Evolutionary conservation across 2,888 invertebrate species (phyloP), one percentile per base, ranked within the genome.

Genomic region (Chesias legatella): DNA sequence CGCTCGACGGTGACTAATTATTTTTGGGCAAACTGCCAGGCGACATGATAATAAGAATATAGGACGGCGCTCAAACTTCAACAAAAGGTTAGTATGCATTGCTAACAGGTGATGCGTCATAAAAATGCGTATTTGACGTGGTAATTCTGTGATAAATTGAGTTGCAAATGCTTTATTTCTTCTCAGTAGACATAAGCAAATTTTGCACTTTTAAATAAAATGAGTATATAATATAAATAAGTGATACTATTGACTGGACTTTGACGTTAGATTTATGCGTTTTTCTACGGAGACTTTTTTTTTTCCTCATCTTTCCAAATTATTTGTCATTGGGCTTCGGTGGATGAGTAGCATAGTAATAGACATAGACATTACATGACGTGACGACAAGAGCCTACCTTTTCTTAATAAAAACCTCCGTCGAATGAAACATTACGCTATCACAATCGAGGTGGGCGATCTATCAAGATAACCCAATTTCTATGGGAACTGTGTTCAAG

Each of bases 391-490:
- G 9, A 21, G 17, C 23, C 24, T 17, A 25, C 33, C n/a, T n/a
- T 45, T 43, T 44, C 45, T 48, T 33, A 55, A 39, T 39, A 10
- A 51, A 42, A 50, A 46, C 55, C 55, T 54, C 54, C 58, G 55
- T 57, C 44, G 55, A 40, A 48, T 51, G 56, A 60, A 53, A 57
- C 50, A 60, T 58, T 58, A 34, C 29, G 10, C 31, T 73, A 73
- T 75, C 75, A 34, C 36, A 44, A 70, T 66, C 64, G 49, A 41
- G 58, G 67, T 67, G 62, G 60, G 56, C 66, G 56, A 86, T 86
- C 76, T 69, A 81, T 86, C 84, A 88, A 78, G 86, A 88, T 88
- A 86, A 79, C 86, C 86, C 65, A 69, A 73, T 80, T 84, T 68
- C 67, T 63, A 73, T 73, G 76, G 75, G 80, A 79, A 73, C 52